Percentiles rank a stretch among this genome's conserved stretches.
Evolutionary conservation across 2,113 vertebrate species (phyloP).

Genomic region (Istiophorus platypterus): DNA sequence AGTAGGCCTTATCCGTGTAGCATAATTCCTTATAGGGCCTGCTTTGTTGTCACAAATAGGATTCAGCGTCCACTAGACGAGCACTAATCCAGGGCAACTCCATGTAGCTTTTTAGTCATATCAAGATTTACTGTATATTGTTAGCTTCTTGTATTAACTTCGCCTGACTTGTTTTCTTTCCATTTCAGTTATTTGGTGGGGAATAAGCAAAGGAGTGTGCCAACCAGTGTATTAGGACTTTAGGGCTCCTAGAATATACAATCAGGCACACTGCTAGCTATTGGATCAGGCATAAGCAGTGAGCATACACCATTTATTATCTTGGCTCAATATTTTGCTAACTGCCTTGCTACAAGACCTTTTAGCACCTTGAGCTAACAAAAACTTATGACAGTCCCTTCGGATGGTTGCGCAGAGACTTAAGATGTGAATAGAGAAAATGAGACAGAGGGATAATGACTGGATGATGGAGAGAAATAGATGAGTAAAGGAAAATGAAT

Average conservation of each 20-base stretch:
- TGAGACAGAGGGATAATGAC: constrained; percentile 38
- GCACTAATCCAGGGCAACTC: constrained; percentile 61
- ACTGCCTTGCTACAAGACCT: constrained; percentile 9
- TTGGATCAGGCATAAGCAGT: constrained; percentile 5
- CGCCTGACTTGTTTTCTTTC: constrained; percentile 42
- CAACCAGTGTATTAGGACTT: constrained; percentile 19
- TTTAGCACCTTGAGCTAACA: constrained; percentile 46
- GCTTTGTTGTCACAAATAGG: constrained; percentile 64
- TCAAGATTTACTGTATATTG: constrained; percentile 49
- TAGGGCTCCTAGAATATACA: constrained; percentile 6
- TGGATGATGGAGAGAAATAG: constrained; percentile 36
- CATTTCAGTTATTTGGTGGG: constrained; percentile 27
- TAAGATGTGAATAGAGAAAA: constrained; percentile 44
- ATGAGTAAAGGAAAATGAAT: constrained; percentile 49
- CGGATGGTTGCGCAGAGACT: constrained; percentile 29
- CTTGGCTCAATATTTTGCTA: background rate
- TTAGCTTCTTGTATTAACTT: constrained; percentile 48
- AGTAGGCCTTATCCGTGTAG: constrained; percentile 53
- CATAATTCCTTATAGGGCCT: constrained; percentile 41
- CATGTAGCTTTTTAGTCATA: constrained; percentile 43
- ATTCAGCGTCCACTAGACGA: constrained; percentile 61
- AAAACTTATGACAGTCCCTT: background rate
- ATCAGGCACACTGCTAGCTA: background rate
- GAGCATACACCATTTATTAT: constrained; percentile 5
- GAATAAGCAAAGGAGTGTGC: constrained; percentile 19